Evolutionary conservation across 1,140 invertebrate genomes (phyloP), one percentile per base, ranked within the genome.

Genomic region (Chionoecetes opilio): DNA sequence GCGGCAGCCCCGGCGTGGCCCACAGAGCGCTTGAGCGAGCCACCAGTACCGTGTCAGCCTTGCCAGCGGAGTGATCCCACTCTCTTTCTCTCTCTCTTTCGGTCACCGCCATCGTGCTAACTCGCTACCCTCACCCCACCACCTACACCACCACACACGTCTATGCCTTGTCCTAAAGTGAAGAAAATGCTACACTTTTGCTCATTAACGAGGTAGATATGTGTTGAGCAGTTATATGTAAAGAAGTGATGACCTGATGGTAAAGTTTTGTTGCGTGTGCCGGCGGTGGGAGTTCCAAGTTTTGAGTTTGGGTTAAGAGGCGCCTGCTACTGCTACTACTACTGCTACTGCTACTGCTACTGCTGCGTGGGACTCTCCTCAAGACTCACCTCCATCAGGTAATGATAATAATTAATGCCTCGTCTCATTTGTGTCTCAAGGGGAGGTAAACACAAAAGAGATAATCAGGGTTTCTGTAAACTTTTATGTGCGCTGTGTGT

Each of bases 21-120:
- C 63, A 75, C 63, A 75, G 63, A 75, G 63, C 63, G 63, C 63
- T 75, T 75, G 63, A 75, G 63, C 63, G n/a, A 75, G 63, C 21
- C 63, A 75, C n/a, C 63, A 75, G 63, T 75, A 75, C 21, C 26
- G 63, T 75, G 63, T 26, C 63, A 75, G 63, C 63, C 63, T 26
- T 75, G 63, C n/a, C 21, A 75, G 63, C 21, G 63, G 63, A n/a
- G 63, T 75, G 63, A 75, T 6, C n/a, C 21, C 21, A 26, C 63
- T n/a, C 63, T 26, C 53, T 63, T 21, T 63, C 17, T 26, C 53
- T 63, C 53, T 75, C 63, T 75, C 46, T 53, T 53, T 53, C 46
- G 63, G 63, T 8, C 63, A 21, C 63, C n/a, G 63, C 63, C 63
- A 26, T n/a, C 63, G 63, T 75, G 63, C n/a, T 75, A 75, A 75